Percentiles rank a stretch among this genome's conserved stretches.
These are phyloP conservation scores for Blastobasis lacticolella DNA, from an alignment of 2,888 invertebrate species.

Conservation along the genomic window DNA sequence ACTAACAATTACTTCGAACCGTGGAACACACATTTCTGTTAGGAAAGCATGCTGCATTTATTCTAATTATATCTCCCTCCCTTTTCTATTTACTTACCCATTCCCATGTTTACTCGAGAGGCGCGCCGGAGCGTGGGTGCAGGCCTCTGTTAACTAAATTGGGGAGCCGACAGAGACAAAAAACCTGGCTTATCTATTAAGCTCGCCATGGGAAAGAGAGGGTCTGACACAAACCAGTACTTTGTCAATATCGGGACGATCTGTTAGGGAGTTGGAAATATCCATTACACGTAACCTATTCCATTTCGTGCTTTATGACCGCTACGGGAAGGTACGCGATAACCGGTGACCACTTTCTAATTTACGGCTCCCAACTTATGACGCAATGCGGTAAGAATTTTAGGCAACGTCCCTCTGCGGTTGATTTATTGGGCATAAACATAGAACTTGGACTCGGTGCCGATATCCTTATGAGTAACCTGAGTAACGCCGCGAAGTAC, in stretches of 20 bases:
- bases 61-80: constrained; percentile 70
- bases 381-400: constrained; percentile 4
- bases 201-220: constrained; percentile 36
- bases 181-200: constrained; percentile 37
- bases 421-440: too few relatives aligned
- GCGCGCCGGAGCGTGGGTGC: constrained; percentile 66
- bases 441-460: too few relatives aligned
- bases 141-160: constrained; percentile 53
- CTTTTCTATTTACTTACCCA: constrained; percentile 63
- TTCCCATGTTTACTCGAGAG: constrained; percentile 68
- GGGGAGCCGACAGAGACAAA: constrained; percentile 63
- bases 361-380: constrained; percentile 2
- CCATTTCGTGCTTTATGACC: constrained; percentile 21
- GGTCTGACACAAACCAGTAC: constrained; percentile 36
- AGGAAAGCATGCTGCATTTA: constrained; percentile 49
- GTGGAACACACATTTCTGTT: constrained; percentile 21
- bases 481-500: too few relatives aligned
- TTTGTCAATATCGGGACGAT: constrained; percentile 53
- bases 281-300: constrained; percentile 38
- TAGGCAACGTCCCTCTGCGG: neutral
- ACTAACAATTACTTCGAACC: too few relatives aligned
- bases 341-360: constrained; percentile 38
- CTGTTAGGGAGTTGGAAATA: constrained; percentile 47
- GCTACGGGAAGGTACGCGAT: constrained; percentile 33
- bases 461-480: too few relatives aligned